phyloP scores from a whole-genome alignment of 2,797 vertebrate species.

The Geotrypetes seraphini region DNA sequence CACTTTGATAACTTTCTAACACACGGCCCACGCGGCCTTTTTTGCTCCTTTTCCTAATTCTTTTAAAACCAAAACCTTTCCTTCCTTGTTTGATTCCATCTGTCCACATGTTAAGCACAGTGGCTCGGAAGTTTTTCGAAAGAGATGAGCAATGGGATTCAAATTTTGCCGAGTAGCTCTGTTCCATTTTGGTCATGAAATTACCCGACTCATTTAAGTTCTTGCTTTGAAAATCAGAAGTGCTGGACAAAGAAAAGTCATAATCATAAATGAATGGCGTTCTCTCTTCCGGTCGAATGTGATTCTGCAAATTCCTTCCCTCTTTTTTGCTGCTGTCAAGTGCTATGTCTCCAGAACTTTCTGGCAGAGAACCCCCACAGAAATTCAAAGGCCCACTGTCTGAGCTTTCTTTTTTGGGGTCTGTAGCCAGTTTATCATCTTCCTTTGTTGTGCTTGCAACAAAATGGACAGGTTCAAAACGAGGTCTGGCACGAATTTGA shows the following conservation, averaged over 20 bases:
- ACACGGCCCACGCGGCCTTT: too few relatives aligned
- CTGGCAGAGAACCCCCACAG: too few relatives aligned
- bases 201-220: constrained; percentile 25
- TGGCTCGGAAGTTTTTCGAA: constrained; percentile 36
- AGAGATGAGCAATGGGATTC: constrained; percentile 45
- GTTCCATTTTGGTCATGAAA: constrained; percentile 61
- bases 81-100: constrained; percentile 8
- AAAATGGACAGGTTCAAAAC: constrained; percentile 93
- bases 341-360: too few relatives aligned
- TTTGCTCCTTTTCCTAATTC: too few relatives aligned
- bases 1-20: constrained; percentile 39
- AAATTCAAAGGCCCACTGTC: constrained; percentile 30
- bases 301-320: too few relatives aligned
- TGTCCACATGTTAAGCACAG: not conserved
- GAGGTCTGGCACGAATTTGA: constrained; percentile 74
- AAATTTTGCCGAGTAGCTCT: constrained; percentile 59
- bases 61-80: constrained; percentile 63
- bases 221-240: constrained; percentile 39
- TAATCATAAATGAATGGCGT: constrained; percentile 40
- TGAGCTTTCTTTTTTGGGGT: constrained; percentile 35
- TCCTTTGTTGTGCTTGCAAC: constrained; percentile 76
- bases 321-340: too few relatives aligned
- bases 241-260: constrained; percentile 41
- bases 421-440: constrained; percentile 37
- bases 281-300: too few relatives aligned